phyloP scores from a whole-genome alignment of 64 coral and sea anemone genomes.

The Pocillopora damicornis region DNA sequence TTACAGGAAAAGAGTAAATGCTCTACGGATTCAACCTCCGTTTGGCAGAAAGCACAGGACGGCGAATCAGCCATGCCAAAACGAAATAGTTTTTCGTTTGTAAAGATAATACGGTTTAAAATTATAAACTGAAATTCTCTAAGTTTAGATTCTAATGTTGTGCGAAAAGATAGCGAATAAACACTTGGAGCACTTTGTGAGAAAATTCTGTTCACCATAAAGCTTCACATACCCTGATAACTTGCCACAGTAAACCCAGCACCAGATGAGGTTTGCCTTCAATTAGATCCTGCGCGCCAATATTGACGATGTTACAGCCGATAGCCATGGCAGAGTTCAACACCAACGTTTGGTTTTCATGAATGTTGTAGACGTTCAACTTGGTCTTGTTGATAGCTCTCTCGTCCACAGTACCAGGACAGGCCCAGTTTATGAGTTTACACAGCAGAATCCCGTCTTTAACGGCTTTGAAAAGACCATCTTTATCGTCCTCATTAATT shows the following conservation, averaged over 20 bases:
- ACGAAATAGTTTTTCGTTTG: too few species aligned
- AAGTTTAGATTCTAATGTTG: too few species aligned
- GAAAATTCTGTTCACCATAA: background rate
- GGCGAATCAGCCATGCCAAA: too few species aligned
- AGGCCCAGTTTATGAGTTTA: conserved; percentile 93
- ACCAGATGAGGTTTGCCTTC: conserved; percentile 92
- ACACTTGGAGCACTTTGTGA: too few species aligned
- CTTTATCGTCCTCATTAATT: conserved; percentile 65
- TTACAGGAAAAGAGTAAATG: too few species aligned
- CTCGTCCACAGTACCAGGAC: conserved; percentile 84
- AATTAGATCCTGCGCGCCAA: conserved; percentile 92
- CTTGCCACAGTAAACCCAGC: conserved; percentile 91
- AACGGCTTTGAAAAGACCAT: conserved; percentile 82
- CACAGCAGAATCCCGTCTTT: conserved; percentile 86
- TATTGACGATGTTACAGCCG: conserved; percentile 97
- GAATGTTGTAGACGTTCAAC: conserved; percentile 90
- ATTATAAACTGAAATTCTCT: too few species aligned
- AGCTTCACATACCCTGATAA: conserved; percentile 80
- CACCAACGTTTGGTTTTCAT: conserved; percentile 93
- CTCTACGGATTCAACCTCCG: too few species aligned
- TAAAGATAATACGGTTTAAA: too few species aligned
- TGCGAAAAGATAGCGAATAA: too few species aligned
- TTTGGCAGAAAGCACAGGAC: too few species aligned
- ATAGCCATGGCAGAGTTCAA: conserved; percentile 97
- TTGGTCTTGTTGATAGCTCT: conserved; percentile 92